Evolutionary conservation across 1,140 invertebrate genomes (phyloP), one percentile per base, ranked within the genome.

Genomic region (Drosophila pruinosa): DNA sequence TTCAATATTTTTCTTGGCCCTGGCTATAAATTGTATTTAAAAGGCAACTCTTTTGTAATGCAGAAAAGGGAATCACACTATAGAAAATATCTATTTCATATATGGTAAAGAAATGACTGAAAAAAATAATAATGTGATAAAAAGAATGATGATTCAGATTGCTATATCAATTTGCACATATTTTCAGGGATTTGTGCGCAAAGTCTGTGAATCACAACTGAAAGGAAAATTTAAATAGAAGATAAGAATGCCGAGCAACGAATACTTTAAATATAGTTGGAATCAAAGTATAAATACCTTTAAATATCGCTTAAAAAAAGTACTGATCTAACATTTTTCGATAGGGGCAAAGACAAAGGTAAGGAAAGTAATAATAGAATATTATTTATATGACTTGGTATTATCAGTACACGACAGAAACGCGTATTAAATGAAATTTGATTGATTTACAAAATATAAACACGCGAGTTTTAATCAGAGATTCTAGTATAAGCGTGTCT

Each of bases 391-490:
- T 12, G 12, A 17, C 10, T 45, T 28, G 10, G 31, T 2, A 7
- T 47, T 48, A 70, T 56, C 41, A 38, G 43, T 4, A 24, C 12
- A 41, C 8, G 7, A 41, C 14, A 41, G 14, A 50, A 69, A 50
- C 45, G 63, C 12, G 59, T 43, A 34, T 50, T 58, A 53, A 61
- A 39, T 56, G 50, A 77, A 63, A 39, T 56, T 67, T 77, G 61
- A 86, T 81, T 77, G 78, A 86, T 74, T 75, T 64, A 54, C 38
- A 75, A 48, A 53, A 70, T 52, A 62, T 43, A 61, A 80, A 68
- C 77, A 81, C 77, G 73, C 77, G 81, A 85, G 57, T 74, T 61
- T 41, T 68, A 85, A 77, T 86, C 76, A 56, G 10, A 7, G 22
- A 39, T 70, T 57, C 15, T 58, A 56, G 31, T 64, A 68, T 45